Conservation (phyloP, 2,888 invertebrate species). For the Blomia tropicalis region DNA sequence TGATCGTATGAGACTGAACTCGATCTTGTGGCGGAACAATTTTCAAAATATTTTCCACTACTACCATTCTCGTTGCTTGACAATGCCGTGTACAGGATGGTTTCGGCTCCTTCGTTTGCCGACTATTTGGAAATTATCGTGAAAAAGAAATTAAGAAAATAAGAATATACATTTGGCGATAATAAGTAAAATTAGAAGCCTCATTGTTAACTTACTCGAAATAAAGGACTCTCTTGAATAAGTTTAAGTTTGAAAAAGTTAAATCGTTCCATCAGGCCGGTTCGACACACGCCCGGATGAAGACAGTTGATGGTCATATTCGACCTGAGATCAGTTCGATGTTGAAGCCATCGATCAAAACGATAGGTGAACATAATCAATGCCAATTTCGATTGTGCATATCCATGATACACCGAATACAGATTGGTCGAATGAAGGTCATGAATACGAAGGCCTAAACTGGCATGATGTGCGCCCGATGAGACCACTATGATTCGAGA, state of each 20-base stretch:
- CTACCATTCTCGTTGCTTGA: slow-evolving; percentile 52
- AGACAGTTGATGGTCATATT: slow-evolving; percentile 53
- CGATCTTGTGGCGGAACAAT: slow-evolving; percentile 44
- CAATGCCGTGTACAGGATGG: slow-evolving; percentile 58
- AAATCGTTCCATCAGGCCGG: slow-evolving; percentile 40
- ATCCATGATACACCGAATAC: slow-evolving; percentile 42
- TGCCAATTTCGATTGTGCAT: slow-evolving; percentile 69
- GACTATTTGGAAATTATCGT: too few species aligned
- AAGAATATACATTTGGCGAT: slow-evolving; percentile 2
- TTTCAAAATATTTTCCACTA: slow-evolving; percentile 66
- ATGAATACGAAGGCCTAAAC: slow-evolving; percentile 46
- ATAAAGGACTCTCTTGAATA: slow-evolving; percentile 18
- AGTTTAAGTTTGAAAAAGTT: background rate
- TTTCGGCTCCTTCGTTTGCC: slow-evolving; percentile 59
- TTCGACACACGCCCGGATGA: slow-evolving; percentile 74
- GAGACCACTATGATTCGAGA: slow-evolving; percentile 70
- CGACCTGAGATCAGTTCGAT: slow-evolving; percentile 27
- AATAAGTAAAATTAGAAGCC: slow-evolving; percentile 5
- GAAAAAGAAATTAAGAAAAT: too few species aligned
- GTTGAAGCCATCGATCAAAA: slow-evolving; percentile 47
- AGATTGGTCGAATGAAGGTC: slow-evolving; percentile 51
- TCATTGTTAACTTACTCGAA: slow-evolving; percentile 11
- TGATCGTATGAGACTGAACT: slow-evolving; percentile 41
- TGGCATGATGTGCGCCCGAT: slow-evolving; percentile 52
- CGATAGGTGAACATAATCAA: slow-evolving; percentile 49